Percentiles rank a stretch among this genome's conserved stretches.
phyloP scores from a whole-genome alignment of 2,113 vertebrate species.

The Ivindomyrus marchei region DNA sequence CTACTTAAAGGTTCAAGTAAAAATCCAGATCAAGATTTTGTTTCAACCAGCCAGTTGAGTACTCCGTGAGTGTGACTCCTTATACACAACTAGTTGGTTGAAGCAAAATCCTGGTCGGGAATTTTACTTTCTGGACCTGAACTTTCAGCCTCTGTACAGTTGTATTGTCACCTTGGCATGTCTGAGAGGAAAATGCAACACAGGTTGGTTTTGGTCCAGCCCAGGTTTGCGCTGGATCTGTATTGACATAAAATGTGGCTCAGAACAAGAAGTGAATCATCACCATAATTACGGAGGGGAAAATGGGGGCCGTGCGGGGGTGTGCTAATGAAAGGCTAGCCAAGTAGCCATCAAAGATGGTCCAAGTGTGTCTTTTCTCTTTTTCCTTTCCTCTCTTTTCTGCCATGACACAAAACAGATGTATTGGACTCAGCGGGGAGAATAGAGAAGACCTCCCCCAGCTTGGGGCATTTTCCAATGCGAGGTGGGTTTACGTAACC shows the following conservation, averaged over 20 bases:
- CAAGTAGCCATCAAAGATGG: background rate
- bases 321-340: background rate
- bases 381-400: background rate
- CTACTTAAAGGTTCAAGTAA: background rate
- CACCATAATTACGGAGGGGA: background rate
- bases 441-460: background rate
- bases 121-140: background rate
- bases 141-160: background rate
- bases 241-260: background rate
- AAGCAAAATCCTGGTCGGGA: background rate
- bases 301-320: background rate
- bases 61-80: background rate
- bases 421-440: background rate
- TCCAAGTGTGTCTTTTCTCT: conserved; percentile 1
- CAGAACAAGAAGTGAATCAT: background rate
- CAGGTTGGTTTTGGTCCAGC: background rate
- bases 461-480: background rate
- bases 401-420: background rate
- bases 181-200: background rate
- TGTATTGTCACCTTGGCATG: background rate
- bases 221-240: background rate
- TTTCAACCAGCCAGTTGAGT: background rate
- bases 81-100: background rate
- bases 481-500: background rate
- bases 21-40: background rate